Percentiles rank a stretch among this genome's conserved stretches.
These are phyloP conservation scores for Fabriciana adippe DNA, from an alignment of 2,888 invertebrate genomes.

Conservation along the genomic window DNA sequence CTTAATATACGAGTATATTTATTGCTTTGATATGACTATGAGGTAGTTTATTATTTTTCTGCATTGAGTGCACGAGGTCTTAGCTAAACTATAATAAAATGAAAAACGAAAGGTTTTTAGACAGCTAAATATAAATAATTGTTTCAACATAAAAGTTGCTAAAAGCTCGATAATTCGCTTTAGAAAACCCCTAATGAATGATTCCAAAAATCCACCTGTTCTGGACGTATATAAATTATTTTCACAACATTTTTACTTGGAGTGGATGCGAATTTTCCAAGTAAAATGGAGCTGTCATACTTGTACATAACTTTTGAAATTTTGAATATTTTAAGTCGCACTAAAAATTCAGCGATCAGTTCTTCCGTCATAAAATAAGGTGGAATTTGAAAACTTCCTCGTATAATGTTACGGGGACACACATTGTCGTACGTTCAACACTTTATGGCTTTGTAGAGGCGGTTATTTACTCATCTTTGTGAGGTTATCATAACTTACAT, in stretches of 20 bases:
- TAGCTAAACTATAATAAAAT: too few relatives aligned
- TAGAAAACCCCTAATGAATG: too few relatives aligned
- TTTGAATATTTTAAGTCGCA: constrained; percentile 19
- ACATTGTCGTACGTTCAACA: constrained; percentile 9
- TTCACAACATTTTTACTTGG: not conserved
- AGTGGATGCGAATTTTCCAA: not conserved
- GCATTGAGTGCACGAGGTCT: too few relatives aligned
- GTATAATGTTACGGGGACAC: not conserved
- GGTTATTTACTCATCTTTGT: constrained; percentile 1
- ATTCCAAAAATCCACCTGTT: not conserved
- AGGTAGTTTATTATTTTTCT: too few relatives aligned
- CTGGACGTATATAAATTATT: constrained; percentile 6
- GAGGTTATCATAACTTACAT: too few relatives aligned
- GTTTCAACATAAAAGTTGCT: too few relatives aligned
- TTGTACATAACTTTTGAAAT: constrained; percentile 9
- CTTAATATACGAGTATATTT: too few relatives aligned
- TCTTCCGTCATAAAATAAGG: constrained; percentile 20
- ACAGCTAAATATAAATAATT: too few relatives aligned
- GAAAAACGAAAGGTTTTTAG: too few relatives aligned
- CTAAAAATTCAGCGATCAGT: constrained; percentile 23
- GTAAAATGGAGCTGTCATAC: constrained; percentile 1
- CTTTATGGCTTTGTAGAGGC: not conserved
- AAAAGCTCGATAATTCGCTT: too few relatives aligned
- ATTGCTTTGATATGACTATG: too few relatives aligned
- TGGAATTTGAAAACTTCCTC: constrained; percentile 21